Percentiles rank a stretch among this genome's conserved stretches.
phyloP scores from a whole-genome alignment of 2,113 vertebrate genomes.

The Scalopus aquaticus region DNA sequence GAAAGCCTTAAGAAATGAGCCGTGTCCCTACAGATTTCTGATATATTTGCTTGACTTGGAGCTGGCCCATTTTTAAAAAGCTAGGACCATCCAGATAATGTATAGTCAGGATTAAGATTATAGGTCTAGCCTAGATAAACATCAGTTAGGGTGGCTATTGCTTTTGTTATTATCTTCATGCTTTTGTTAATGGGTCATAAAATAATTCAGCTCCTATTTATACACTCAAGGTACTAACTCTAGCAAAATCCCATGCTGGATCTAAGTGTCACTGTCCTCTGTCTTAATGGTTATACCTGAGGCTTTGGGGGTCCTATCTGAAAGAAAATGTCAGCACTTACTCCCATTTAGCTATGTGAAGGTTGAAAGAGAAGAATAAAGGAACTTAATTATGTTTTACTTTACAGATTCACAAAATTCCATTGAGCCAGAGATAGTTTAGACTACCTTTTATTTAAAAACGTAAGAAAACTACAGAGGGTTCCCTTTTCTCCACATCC shows the following conservation, averaged over 20 bases:
- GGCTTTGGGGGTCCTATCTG: conserved; percentile 26
- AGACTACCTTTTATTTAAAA: conserved; percentile 28
- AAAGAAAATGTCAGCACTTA: background rate
- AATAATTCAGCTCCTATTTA: conserved; percentile 57
- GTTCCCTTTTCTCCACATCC: too few species aligned
- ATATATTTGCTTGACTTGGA: conserved; percentile 33
- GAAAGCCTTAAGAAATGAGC: conserved; percentile 17
- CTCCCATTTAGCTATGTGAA: background rate
- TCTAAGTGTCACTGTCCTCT: background rate
- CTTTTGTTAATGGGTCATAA: conserved; percentile 50
- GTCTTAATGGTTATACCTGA: background rate
- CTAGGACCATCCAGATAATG: background rate
- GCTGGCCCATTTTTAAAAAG: background rate
- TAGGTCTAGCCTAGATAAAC: conserved; percentile 51
- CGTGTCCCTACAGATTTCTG: background rate
- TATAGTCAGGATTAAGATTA: conserved; percentile 27
- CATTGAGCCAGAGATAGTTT: background rate
- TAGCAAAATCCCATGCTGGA: conserved; percentile 11
- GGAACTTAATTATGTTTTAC: conserved; percentile 31
- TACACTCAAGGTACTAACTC: background rate
- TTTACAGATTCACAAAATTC: conserved; percentile 29
- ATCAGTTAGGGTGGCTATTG: background rate
- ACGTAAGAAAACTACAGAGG: conserved; percentile 11
- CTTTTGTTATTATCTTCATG: conserved; percentile 53
- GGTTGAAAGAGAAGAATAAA: conserved; percentile 34